Evolutionary conservation across 2,888 invertebrate genomes (phyloP).

Genomic region (Callosobruchus maculatus): DNA sequence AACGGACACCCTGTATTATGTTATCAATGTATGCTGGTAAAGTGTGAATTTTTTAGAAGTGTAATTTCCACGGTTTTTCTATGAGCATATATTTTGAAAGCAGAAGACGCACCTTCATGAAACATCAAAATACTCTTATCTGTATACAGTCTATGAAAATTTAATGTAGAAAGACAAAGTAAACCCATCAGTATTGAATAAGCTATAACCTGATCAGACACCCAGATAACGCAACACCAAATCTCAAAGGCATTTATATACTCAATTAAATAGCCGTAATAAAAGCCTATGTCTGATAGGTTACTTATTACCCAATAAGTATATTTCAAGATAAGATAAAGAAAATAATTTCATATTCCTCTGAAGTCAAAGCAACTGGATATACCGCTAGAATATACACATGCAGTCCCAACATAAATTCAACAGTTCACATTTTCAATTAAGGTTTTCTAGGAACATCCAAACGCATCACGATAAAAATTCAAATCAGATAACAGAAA

Average conservation of each 20-base stretch:
- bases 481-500: neutral
- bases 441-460: neutral
- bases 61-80: too few species aligned
- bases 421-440: neutral
- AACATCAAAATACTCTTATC: too few species aligned
- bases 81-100: too few species aligned
- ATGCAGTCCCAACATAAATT: neutral
- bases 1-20: too few species aligned
- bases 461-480: neutral
- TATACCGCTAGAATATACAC: neutral
- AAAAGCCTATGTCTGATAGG: neutral
- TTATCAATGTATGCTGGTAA: too few species aligned
- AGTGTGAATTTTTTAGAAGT: too few species aligned
- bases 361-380: neutral
- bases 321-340: neutral
- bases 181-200: neutral
- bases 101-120: too few species aligned
- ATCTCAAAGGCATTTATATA: neutral
- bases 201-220: neutral
- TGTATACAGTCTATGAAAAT: neutral
- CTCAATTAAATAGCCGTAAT: neutral
- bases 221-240: neutral
- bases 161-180: neutral
- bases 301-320: neutral
- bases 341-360: neutral